These are phyloP conservation scores for Lophura nycthemera DNA, from an alignment of 2,113 vertebrate species.

Conservation along the genomic window DNA sequence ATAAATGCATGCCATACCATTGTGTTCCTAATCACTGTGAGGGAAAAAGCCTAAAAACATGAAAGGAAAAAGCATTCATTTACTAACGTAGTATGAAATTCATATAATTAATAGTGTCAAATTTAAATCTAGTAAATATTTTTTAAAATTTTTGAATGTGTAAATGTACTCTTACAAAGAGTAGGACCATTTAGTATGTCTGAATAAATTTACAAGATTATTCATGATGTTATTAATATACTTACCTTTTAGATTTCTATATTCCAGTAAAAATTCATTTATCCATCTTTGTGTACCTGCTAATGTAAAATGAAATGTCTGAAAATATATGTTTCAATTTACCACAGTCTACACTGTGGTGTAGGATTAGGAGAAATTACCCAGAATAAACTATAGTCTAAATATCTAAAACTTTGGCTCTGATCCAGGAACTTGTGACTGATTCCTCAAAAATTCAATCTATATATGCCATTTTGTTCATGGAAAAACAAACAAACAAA, in stretches of 20 bases:
- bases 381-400: not conserved
- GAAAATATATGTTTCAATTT: not conserved
- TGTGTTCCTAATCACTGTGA: not conserved
- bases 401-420: not conserved
- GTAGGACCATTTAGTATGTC: not conserved
- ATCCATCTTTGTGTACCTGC: not conserved
- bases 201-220: not conserved
- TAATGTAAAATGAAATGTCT: not conserved
- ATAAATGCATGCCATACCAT: slow-evolving; percentile 41
- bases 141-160: not conserved
- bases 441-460: not conserved
- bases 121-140: not conserved
- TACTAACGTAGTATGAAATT: not conserved
- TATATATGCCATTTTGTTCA: not conserved
- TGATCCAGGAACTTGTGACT: not conserved
- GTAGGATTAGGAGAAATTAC: not conserved
- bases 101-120: not conserved
- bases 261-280: not conserved
- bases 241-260: not conserved
- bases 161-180: not conserved
- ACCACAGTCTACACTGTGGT: not conserved
- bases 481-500: not conserved
- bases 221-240: not conserved
- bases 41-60: not conserved
- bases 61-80: not conserved